Base-by-base conservation (phyloP, 2,888 invertebrate genomes). In the Synanthedon andrenaeformis region DNA sequence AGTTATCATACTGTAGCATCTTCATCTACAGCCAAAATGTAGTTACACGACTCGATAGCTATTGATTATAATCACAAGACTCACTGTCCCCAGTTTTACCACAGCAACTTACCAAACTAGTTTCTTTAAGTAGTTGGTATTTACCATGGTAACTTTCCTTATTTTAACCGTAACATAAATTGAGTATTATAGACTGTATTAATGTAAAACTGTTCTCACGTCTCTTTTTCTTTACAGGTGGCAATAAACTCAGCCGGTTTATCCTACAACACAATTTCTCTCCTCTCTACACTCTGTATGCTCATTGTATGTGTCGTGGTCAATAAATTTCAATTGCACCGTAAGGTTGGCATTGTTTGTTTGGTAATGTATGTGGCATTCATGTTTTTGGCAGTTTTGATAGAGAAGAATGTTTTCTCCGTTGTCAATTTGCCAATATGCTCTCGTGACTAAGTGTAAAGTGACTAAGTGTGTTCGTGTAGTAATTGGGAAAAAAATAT, bases 321-420 rank as follows among this genome's bases (percentile, higher is more conserved):
- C 48, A 94, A 93, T 69, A 90, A 91, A 66, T 94, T 93, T 72
- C 89, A 88, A 57, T 81, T 95, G 64, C 92, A 92, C 72, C 92
- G 91, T 85, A 90, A 89, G 65, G 89, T 94, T 41, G 95, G 94
- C 2, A 62, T 91, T 49, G 82, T 90, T 0, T 94, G 93, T 67
- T 79, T 92, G 1, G 51, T 89, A 3, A 90, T 92, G 61, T 96
- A 96, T 70, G 67, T 86, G 1, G 80, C 89, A 6, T 95, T 94
- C 70, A 77, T 95, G 4, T 68, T 89, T 1, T 75, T 94, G 58
- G 93, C 95, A 1, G 89, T 92, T 11, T 77, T 94, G 19, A 90
- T 94, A 52, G 95, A 95, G 75, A 85, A 94, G 53, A 94, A 95
- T 70, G 87, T 93, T 6, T 93, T 95, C 72, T 93, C 93, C 64